Conservation (phyloP, 2,797 vertebrate species). For the Lepidocolaptes lacrymiger region DNA sequence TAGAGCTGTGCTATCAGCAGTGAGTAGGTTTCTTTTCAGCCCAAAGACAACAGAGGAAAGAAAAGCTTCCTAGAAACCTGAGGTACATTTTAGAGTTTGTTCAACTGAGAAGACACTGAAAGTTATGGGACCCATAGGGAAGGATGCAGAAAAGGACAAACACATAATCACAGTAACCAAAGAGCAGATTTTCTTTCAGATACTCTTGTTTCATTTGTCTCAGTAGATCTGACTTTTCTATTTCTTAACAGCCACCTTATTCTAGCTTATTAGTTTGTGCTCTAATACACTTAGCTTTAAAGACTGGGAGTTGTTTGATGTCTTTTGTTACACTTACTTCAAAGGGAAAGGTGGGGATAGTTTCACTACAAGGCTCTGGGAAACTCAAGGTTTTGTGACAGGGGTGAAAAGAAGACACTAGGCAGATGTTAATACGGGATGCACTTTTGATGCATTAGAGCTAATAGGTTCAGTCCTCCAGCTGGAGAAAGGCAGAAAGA, state of each 20-base stretch:
- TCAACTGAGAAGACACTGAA: neutral
- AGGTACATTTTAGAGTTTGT: neutral
- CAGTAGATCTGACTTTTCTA: neutral
- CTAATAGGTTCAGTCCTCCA: conserved; percentile 1
- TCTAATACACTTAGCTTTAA: conserved; percentile 38
- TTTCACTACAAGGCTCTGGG: neutral
- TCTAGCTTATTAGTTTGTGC: conserved; percentile 35
- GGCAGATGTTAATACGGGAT: neutral
- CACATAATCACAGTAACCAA: neutral
- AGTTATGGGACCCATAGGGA: neutral
- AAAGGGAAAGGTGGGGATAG: conserved; percentile 15
- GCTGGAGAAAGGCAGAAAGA: neutral
- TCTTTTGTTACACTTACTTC: conserved; percentile 30
- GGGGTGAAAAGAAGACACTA: neutral
- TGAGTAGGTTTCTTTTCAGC: neutral
- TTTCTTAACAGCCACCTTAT: neutral
- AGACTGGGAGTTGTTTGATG: conserved; percentile 19
- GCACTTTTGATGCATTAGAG: neutral
- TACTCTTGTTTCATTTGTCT: neutral
- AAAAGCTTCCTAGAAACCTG: neutral
- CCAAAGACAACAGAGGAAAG: neutral
- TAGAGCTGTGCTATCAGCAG: neutral
- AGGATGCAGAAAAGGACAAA: neutral
- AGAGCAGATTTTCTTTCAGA: neutral
- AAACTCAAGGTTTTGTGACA: neutral